Percentiles rank a stretch among this genome's conserved stretches.
phyloP scores from a whole-genome alignment of 2,888 invertebrate genomes.

The Lasioglossum figueresi region DNA sequence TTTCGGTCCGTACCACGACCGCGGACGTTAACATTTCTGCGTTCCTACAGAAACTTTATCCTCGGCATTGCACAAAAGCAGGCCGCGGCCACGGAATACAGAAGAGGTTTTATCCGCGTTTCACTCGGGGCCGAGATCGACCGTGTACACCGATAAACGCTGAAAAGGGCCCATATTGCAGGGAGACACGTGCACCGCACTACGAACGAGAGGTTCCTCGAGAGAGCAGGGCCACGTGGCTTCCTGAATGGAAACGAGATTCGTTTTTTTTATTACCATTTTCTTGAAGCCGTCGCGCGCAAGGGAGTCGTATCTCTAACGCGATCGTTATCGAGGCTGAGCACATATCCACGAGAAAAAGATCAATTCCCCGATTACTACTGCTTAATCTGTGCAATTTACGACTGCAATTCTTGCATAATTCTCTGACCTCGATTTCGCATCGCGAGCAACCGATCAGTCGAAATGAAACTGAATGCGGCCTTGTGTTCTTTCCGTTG shows the following conservation, averaged over 20 bases:
- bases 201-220: slow-evolving; percentile 7
- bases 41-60: neutral
- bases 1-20: neutral
- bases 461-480: slow-evolving; percentile 29
- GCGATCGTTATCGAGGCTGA: neutral
- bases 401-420: slow-evolving; percentile 38
- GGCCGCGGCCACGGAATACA: slow-evolving; percentile 13
- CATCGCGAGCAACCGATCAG: slow-evolving; percentile 13
- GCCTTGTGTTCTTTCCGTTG: neutral
- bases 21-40: neutral
- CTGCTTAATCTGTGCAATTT: neutral
- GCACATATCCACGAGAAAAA: neutral
- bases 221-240: slow-evolving; percentile 21
- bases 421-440: slow-evolving; percentile 46
- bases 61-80: neutral
- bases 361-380: neutral
- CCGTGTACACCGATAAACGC: slow-evolving; percentile 25
- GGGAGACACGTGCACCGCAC: slow-evolving; percentile 31
- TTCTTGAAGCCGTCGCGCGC: neutral
- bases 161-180: slow-evolving; percentile 32
- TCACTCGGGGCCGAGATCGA: slow-evolving; percentile 2
- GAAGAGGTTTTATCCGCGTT: slow-evolving; percentile 29
- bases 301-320: neutral
- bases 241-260: slow-evolving; percentile 16
- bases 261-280: neutral